These are phyloP conservation scores for Centroberyx gerrardi DNA, from an alignment of 2,797 vertebrate species.

Conservation along the genomic window DNA sequence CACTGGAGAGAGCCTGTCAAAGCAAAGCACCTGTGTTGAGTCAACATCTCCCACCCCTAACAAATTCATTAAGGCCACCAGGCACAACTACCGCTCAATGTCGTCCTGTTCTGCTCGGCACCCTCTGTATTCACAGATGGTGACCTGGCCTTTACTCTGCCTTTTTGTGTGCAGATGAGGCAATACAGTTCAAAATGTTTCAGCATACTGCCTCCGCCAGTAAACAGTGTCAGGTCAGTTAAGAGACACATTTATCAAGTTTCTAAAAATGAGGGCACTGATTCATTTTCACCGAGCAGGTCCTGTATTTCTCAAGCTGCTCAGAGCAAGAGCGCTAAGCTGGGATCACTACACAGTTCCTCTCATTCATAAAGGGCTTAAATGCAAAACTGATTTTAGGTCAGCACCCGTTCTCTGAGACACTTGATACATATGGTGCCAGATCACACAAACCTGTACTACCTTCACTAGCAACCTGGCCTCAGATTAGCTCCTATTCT, in stretches of 20 bases:
- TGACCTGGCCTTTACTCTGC: conserved; percentile 22
- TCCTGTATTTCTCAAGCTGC: not conserved
- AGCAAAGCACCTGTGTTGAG: conserved; percentile 73
- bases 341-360: not conserved
- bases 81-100: conserved; percentile 45
- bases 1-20: conserved; percentile 60
- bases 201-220: not conserved
- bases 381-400: not conserved
- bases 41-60: conserved; percentile 60
- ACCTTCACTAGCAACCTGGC: not conserved
- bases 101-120: conserved; percentile 48
- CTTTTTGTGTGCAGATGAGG: conserved; percentile 31
- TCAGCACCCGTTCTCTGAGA: not conserved
- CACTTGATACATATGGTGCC: not conserved
- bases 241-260: not conserved
- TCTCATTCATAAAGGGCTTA: not conserved
- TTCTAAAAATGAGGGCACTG: not conserved
- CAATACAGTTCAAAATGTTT: conserved; percentile 21
- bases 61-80: conserved; percentile 66
- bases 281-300: not conserved
- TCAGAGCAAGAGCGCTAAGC: not conserved
- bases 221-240: conserved; percentile 14
- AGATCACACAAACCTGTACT: not conserved
- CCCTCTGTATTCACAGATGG: conserved; percentile 58
- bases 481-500: not conserved